Evolutionary conservation across 2,113 vertebrate species (phyloP), one percentile per base, ranked within the genome.

Genomic region (Thalassarche chlororhynchos): DNA sequence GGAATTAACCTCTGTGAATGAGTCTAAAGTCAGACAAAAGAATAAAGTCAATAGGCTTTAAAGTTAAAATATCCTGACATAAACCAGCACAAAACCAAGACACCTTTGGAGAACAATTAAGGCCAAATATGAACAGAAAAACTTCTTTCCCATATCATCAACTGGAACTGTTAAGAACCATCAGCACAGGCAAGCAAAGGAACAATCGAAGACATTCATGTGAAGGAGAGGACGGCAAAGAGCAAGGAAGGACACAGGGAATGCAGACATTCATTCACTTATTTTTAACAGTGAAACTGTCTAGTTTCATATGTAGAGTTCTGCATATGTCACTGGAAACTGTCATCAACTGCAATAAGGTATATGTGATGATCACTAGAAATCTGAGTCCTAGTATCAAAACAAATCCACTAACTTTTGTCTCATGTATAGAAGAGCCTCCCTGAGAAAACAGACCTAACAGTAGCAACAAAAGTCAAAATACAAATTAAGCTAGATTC

Each of bases 1-100:
- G 98, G 98, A 87, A 98, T 98, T 97, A 99, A 98, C 87, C 99
- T 98, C 68, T 99, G 98, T 82, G 98, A 98, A 78, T 98, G 98
- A 92, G 98, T 98, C 98, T 99, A 96, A 96, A 96, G 97, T 93
- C 97, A 96, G 96, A 91, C 93, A 96, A 98, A 79, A 77, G 77
- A 89, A 88, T 61, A 97, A 77, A 95, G 80, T 92, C 82, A 84
- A 40, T 64, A 58, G 52, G 49, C 71, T 92, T 93, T 72, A 61
- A 87, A 89, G 61, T 44, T 26, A 79, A 58, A 74, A 75, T 82
- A 94, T 28, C 15, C 51, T 72, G 21, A 52, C 55, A 66, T 55
- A 86, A 93, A 76, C 47, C 32, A 83, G 31, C 66, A 91, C 61
- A 80, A 94, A 91, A 84, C n/a, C 24, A 97, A 89, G 31, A 75